Evolutionary conservation across 2,113 vertebrate species (phyloP), one percentile per base, ranked within the genome.

Genomic region (Tauraco erythrolophus): DNA sequence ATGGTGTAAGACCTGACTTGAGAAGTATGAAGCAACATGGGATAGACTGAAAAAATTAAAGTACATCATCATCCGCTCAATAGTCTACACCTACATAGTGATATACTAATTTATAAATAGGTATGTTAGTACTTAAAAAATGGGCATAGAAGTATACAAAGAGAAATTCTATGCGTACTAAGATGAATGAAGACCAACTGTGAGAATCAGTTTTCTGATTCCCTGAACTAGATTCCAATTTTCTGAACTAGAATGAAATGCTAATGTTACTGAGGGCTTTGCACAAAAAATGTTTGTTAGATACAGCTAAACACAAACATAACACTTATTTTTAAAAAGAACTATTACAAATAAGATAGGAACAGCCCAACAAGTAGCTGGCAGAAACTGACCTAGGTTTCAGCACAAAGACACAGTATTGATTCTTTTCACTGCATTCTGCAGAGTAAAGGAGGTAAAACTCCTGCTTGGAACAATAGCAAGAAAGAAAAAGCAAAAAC

Each of bases 21-120:
- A 93, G 92, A 92, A 97, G 88, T 91, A 94, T 91, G 96, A 97
- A 95, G 88, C 93, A 89, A 90, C 22, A 82, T 58, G 41, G 51
- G 88, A 95, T 53, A 94, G 78, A 90, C 53, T 19, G 61, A 95
- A 92, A 96, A 92, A 61, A 53, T 19, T 58, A 4, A 95, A 95
- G 80, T 88, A 70, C 70, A 62, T 92, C 89, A 94, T 92, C 50
- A 83, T 68, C 86, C 94, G 37, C 69, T 45, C 56, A 94, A 43
- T 7, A 93, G 39, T 25, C 25, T 70, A 10, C 16, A 80, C 39
- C 57, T 90, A 75, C 94, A 90, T 7, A 83, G 35, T 27, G 35
- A 89, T 17, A 21, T 6, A 39, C 17, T 56, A 57, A 89, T 86
- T 53, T 66, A 70, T 35, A 91, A 88, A 82, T 57, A 62, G 12